Evolutionary conservation across 92 coral and sea anemone species (phyloP).

Genomic region (Zoanthus sansibaricus): DNA sequence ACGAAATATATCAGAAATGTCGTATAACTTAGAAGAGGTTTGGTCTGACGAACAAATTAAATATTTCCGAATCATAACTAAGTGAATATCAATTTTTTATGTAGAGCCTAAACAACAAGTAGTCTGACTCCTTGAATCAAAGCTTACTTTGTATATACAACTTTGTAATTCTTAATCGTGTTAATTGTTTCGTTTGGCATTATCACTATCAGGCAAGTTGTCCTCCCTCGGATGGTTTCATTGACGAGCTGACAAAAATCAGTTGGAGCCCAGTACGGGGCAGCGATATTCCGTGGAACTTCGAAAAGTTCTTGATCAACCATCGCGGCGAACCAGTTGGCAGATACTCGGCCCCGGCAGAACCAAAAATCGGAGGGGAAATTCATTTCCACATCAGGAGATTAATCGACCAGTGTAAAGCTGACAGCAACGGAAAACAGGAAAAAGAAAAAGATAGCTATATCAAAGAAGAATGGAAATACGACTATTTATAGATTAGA

Average conservation of each 20-base stretch:
- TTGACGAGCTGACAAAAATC: slow-evolving; percentile 72
- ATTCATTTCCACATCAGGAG: background rate
- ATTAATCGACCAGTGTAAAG: slow-evolving; percentile 1
- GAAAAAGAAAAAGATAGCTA: slow-evolving; percentile 1
- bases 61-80: too few relatives aligned
- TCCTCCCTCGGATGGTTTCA: slow-evolving; percentile 77
- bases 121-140: too few relatives aligned
- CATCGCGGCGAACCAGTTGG: slow-evolving; percentile 91
- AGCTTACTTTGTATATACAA: too few relatives aligned
- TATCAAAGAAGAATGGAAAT: slow-evolving; percentile 35
- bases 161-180: too few relatives aligned
- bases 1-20: too few relatives aligned
- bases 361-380: slow-evolving; percentile 62
- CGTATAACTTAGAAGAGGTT: too few relatives aligned
- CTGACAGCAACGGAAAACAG: background rate
- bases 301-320: slow-evolving; percentile 89
- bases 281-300: slow-evolving; percentile 95
- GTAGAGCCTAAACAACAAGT: too few relatives aligned
- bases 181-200: background rate
- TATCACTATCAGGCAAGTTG: slow-evolving; percentile 69
- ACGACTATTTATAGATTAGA: slow-evolving; percentile 36
- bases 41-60: too few relatives aligned
- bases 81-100: too few relatives aligned
- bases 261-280: slow-evolving; percentile 84
- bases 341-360: slow-evolving; percentile 83